Evolutionary conservation across 2,888 invertebrate genomes (phyloP).

Genomic region (Lycocerus yunnanus): DNA sequence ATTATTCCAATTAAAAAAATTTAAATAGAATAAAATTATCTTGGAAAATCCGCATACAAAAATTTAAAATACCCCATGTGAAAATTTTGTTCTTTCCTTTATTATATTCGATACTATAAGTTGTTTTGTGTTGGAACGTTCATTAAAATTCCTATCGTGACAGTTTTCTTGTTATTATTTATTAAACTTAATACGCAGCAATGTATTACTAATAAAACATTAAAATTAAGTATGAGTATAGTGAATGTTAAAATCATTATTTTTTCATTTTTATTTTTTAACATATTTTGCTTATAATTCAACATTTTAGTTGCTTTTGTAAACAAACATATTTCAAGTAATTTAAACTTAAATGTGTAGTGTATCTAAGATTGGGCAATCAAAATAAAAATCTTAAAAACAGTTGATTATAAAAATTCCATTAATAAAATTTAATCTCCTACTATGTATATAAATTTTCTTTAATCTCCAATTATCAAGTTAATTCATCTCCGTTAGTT

Average conservation of each 20-base stretch:
- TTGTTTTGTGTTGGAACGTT: not conserved
- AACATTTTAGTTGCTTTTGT: not conserved
- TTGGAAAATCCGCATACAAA: not conserved
- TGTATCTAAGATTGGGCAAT: not conserved
- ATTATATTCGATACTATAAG: not conserved
- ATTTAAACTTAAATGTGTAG: not conserved
- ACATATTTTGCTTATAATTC: not conserved
- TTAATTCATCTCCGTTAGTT: not conserved
- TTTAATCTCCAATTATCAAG: not conserved
- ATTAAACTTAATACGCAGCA: not conserved
- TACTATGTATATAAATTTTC: not conserved
- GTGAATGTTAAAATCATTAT: not conserved
- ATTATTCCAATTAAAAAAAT: constrained; percentile 6
- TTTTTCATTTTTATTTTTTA: not conserved
- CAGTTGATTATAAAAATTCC: not conserved
- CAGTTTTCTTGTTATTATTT: constrained; percentile 6
- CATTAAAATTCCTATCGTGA: constrained; percentile 11
- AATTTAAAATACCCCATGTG: not conserved
- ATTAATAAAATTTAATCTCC: not conserved
- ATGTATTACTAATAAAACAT: not conserved
- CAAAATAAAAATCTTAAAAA: not conserved
- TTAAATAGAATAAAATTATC: not conserved
- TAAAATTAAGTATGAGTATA: not conserved
- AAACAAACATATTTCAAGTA: not conserved
- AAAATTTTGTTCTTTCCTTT: not conserved